These are phyloP conservation scores for Meta bourneti DNA, from an alignment of 2,888 invertebrate species.

Conservation along the genomic window DNA sequence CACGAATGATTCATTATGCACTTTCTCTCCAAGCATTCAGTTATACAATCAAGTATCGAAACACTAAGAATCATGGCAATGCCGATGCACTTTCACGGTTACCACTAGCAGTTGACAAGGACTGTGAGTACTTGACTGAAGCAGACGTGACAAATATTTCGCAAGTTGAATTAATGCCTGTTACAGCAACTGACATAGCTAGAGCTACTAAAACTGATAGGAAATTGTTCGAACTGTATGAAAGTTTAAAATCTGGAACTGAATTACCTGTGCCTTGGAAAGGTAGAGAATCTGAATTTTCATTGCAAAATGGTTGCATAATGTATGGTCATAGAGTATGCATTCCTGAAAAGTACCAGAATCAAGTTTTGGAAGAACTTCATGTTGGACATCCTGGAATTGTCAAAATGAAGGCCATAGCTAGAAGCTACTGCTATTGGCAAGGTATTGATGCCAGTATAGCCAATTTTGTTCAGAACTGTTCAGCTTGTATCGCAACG, in stretches of 20 bases:
- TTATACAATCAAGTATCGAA: conserved; percentile 62
- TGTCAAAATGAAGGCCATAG: conserved; percentile 64
- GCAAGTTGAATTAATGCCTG: conserved; percentile 59
- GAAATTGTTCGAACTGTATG: conserved; percentile 64
- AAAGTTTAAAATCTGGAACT: conserved; percentile 61
- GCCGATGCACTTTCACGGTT: conserved; percentile 64
- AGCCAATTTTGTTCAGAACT: conserved; percentile 65
- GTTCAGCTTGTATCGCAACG: conserved; percentile 62
- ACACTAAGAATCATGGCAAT: conserved; percentile 63
- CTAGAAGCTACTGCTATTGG: conserved; percentile 66
- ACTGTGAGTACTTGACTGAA: conserved; percentile 64
- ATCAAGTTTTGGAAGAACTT: too few relatives aligned
- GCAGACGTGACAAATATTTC: conserved; percentile 64
- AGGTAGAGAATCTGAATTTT: conserved; percentile 63
- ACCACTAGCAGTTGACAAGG: conserved; percentile 65
- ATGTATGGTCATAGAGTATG: conserved; percentile 46
- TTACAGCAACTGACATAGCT: conserved; percentile 65
- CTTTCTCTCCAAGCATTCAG: conserved; percentile 60
- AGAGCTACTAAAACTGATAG: conserved; percentile 65
- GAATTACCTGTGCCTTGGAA: conserved; percentile 62
- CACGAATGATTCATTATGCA: conserved; percentile 64
- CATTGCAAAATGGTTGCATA: conserved; percentile 63
- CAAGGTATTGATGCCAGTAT: conserved; percentile 64
- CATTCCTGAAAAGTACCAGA: too few relatives aligned
- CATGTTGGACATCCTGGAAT: conserved; percentile 51